These are phyloP conservation scores for Noctua janthina DNA, from an alignment of 2,888 invertebrate species.

Conservation along the genomic window DNA sequence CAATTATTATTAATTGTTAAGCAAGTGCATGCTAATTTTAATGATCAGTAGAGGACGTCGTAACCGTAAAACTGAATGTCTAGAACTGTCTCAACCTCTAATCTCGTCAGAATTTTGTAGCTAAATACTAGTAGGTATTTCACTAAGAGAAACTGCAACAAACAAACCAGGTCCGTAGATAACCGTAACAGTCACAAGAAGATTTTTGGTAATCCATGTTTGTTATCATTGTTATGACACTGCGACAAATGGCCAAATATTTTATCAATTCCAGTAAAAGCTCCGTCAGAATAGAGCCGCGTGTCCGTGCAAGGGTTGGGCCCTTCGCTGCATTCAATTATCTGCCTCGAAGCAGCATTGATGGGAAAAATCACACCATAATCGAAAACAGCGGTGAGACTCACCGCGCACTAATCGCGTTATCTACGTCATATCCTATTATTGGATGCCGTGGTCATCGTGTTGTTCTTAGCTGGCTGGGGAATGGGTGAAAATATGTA, in stretches of 20 bases:
- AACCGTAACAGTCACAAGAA: not conserved
- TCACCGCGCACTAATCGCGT: conserved; percentile 65
- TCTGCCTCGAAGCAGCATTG: conserved; percentile 70
- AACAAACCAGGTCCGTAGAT: not conserved
- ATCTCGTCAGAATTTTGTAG: not conserved
- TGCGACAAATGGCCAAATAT: not conserved
- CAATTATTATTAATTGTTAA: not conserved
- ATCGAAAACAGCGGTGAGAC: conserved; percentile 69
- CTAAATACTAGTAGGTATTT: not conserved
- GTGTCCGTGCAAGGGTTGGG: conserved; percentile 66
- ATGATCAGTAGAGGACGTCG: not conserved
- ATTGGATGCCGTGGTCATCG: conserved; percentile 40
- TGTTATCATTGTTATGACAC: not conserved
- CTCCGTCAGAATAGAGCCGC: conserved; percentile 64
- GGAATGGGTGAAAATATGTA: conserved; percentile 23
- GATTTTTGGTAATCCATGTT: not conserved
- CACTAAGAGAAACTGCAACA: not conserved
- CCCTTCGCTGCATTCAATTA: conserved; percentile 79
- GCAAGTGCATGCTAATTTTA: not conserved
- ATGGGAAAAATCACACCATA: conserved; percentile 76
- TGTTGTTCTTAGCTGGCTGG: conserved; percentile 23
- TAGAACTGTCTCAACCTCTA: not conserved
- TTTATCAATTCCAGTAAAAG: not conserved
- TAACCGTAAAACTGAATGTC: not conserved
- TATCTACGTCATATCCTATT: conserved; percentile 51